These are phyloP conservation scores for Leptoclinus maculatus DNA, from an alignment of 2,797 vertebrate genomes.

Conservation along the genomic window DNA sequence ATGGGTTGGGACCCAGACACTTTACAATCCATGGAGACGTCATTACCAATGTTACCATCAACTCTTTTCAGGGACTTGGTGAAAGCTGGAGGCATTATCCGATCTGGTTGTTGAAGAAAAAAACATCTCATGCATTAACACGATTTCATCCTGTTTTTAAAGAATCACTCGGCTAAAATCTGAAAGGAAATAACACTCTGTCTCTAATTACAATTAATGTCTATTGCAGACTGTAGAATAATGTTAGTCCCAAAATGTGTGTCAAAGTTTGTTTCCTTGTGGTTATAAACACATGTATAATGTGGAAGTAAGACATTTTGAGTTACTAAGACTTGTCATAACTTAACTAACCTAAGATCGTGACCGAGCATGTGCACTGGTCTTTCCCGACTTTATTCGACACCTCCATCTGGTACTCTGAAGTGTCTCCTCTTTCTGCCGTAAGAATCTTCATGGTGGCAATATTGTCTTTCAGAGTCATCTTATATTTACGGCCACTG, in stretches of 20 bases:
- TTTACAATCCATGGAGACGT: slow-evolving; percentile 91
- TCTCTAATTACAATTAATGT: not conserved
- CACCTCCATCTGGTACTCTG: slow-evolving; percentile 95
- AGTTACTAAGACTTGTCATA: not conserved
- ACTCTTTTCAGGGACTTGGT: slow-evolving; percentile 93
- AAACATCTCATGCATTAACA: slow-evolving; percentile 57
- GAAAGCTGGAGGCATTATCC: slow-evolving; percentile 94
- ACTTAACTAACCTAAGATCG: slow-evolving; percentile 91
- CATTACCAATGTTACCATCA: slow-evolving; percentile 86
- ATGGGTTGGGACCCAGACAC: slow-evolving; percentile 97
- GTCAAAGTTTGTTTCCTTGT: not conserved
- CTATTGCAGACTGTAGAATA: not conserved
- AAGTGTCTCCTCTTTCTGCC: slow-evolving; percentile 91
- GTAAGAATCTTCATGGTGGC: slow-evolving; percentile 94
- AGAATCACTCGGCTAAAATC: not conserved
- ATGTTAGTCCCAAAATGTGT: not conserved
- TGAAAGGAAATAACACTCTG: not conserved
- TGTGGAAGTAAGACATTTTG: not conserved
- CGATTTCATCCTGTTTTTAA: slow-evolving; percentile 7
- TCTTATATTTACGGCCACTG: slow-evolving; percentile 95
- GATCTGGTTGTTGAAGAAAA: slow-evolving; percentile 91
- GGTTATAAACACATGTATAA: not conserved
- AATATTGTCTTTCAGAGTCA: slow-evolving; percentile 93
- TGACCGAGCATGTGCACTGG: slow-evolving; percentile 92
- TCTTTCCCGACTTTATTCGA: slow-evolving; percentile 95